phyloP scores from a whole-genome alignment of 2,888 invertebrate species.

The Pimpla rufipes region DNA sequence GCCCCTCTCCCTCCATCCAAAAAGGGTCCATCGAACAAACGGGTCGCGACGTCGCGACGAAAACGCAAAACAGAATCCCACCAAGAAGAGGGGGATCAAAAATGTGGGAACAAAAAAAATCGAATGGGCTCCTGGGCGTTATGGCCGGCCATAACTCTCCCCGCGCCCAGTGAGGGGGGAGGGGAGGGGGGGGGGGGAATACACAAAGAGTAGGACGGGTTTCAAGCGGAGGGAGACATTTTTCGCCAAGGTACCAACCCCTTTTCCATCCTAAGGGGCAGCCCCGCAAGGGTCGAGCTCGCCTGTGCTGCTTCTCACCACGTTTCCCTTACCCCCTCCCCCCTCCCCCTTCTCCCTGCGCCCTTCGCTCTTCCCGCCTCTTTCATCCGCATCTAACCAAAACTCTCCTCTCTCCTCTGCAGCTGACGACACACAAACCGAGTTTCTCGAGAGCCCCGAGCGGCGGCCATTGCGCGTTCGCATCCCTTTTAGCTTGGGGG shows the following conservation, averaged over 20 bases:
- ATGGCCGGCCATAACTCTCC: slow-evolving; percentile 71
- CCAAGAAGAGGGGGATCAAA: neutral
- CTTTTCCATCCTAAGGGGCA: slow-evolving; percentile 7
- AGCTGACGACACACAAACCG: neutral
- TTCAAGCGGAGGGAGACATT: slow-evolving; percentile 8
- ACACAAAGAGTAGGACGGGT: slow-evolving; percentile 6
- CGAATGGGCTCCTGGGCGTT: slow-evolving; percentile 42
- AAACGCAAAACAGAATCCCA: neutral
- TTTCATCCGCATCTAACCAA: slow-evolving; percentile 31
- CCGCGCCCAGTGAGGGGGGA: too few species aligned
- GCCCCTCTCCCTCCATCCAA: neutral
- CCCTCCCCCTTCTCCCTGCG: neutral
- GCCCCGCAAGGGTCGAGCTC: slow-evolving; percentile 10
- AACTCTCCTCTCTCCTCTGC: neutral
- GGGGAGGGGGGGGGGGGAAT: slow-evolving; percentile 61
- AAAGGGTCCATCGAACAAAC: neutral
- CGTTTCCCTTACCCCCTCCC: neutral
- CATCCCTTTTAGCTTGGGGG: slow-evolving; percentile 43
- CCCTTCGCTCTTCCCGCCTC: slow-evolving; percentile 52
- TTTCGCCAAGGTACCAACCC: slow-evolving; percentile 23
- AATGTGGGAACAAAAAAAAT: slow-evolving; percentile 14
- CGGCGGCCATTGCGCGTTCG: slow-evolving; percentile 65
- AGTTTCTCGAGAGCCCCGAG: slow-evolving; percentile 4
- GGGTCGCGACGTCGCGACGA: neutral
- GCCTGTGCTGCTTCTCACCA: neutral